Evolutionary conservation across 2,113 vertebrate species (phyloP).

Genomic region (Gobius niger): DNA sequence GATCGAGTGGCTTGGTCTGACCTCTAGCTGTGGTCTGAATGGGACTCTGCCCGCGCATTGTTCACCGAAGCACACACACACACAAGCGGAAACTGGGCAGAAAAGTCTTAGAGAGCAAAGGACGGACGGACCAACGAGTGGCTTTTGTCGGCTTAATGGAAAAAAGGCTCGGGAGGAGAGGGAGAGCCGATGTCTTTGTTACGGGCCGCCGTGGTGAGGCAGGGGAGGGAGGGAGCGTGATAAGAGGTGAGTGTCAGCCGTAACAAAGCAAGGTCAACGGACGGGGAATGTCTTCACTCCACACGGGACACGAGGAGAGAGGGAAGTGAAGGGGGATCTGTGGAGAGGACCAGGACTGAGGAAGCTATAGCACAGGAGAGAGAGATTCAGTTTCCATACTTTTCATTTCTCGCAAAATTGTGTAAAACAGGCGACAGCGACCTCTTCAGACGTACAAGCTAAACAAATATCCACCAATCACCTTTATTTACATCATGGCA

Average conservation of each 20-base stretch:
- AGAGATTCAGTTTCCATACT: too few species aligned
- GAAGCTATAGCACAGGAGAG: neutral
- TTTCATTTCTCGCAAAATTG: too few species aligned
- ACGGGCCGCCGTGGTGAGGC: conserved; percentile 32
- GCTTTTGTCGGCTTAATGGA: conserved; percentile 72
- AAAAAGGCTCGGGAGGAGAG: conserved; percentile 37
- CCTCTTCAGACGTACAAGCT: too few species aligned
- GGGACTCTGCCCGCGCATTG: conserved; percentile 52
- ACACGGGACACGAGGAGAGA: conserved; percentile 58
- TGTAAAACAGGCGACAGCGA: too few species aligned
- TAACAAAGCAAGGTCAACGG: conserved; percentile 74
- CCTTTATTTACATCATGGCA: too few species aligned
- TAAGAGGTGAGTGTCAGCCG: conserved; percentile 70
- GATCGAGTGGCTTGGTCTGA: conserved; percentile 56
- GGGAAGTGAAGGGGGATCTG: neutral
- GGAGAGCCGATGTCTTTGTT: conserved; percentile 63
- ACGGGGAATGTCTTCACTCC: conserved; percentile 67
- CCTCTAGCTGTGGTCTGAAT: conserved; percentile 64
- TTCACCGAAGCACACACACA: conserved; percentile 69
- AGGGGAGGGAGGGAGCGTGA: conserved; percentile 63
- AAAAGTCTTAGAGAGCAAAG: conserved; percentile 18
- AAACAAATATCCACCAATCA: too few species aligned
- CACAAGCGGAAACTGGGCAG: conserved; percentile 34
- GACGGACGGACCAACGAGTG: conserved; percentile 4
- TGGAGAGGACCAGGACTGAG: neutral